These are phyloP conservation scores for Pygoscelis adeliae DNA, from an alignment of 2,113 vertebrate species.

Conservation along the genomic window DNA sequence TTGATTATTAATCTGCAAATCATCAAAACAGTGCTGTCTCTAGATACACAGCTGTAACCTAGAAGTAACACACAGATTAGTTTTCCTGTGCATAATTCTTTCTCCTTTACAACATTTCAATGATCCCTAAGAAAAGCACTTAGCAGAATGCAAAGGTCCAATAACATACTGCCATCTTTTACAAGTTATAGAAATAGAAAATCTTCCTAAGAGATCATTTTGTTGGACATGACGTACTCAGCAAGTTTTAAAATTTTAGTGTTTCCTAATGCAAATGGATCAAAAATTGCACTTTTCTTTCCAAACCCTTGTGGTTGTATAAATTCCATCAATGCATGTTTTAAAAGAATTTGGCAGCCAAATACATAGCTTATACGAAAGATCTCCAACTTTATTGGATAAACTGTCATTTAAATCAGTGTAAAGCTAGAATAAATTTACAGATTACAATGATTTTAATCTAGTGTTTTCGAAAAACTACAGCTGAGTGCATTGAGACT, in stretches of 20 bases:
- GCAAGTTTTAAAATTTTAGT: neutral
- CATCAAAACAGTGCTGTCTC: neutral
- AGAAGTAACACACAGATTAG: neutral
- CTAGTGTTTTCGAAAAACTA: neutral
- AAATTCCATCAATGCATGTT: neutral
- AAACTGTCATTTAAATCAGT: neutral
- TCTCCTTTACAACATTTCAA: constrained; percentile 64
- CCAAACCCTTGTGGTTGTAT: neutral
- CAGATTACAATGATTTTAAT: neutral
- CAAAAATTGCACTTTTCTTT: neutral
- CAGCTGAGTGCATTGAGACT: neutral
- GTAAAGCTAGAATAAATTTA: neutral
- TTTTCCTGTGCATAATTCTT: neutral
- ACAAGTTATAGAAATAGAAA: neutral
- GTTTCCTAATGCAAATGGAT: neutral
- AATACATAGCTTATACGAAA: neutral
- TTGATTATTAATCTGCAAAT: neutral
- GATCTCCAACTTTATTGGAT: neutral
- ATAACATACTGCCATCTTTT: neutral
- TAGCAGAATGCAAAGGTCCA: neutral
- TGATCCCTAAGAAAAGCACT: constrained; percentile 62
- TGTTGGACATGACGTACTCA: neutral
- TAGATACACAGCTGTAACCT: neutral
- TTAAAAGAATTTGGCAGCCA: neutral
- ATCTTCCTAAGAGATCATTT: neutral